A percentile compares a stretch with the other conserved stretches of the same genome.
Conservation (phyloP, 2,888 invertebrate genomes). For the Pantelozetes paolii region DNA sequence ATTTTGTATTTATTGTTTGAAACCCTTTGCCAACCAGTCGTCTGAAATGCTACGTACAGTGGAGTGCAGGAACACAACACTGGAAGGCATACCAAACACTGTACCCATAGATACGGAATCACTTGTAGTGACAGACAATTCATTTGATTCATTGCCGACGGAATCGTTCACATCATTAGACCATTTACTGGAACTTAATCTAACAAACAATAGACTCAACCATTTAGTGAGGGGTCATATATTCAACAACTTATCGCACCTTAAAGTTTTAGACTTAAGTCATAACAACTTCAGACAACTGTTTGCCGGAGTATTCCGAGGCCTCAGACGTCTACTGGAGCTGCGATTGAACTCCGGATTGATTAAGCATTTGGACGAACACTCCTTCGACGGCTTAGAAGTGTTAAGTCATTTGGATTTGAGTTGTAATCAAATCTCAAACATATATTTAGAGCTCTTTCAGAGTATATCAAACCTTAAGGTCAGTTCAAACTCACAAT, state of each 20-base stretch:
- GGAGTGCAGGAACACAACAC: constrained; percentile 51
- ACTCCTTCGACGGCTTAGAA: constrained; percentile 53
- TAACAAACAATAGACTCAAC: constrained; percentile 53
- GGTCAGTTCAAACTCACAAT: constrained; percentile 38
- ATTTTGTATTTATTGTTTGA: no score
- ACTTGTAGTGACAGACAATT: constrained; percentile 51
- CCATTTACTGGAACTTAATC: constrained; percentile 52
- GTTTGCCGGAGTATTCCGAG: constrained; percentile 52
- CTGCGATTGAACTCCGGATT: constrained; percentile 52
- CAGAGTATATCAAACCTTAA: constrained; percentile 50
- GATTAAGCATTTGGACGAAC: constrained; percentile 52
- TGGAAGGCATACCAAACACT: constrained; percentile 50
- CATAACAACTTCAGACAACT: constrained; percentile 52
- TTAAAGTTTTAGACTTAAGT: constrained; percentile 52
- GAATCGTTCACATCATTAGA: constrained; percentile 50
- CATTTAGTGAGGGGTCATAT: constrained; percentile 51
- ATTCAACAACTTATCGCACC: constrained; percentile 51
- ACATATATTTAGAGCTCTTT: constrained; percentile 53
- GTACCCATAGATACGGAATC: constrained; percentile 51
- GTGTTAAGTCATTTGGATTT: constrained; percentile 52
- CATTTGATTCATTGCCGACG: constrained; percentile 49
- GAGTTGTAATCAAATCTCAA: constrained; percentile 51
- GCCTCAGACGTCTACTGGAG: constrained; percentile 50
- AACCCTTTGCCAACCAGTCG: background rate
- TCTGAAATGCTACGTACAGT: constrained; percentile 48